Conservation (phyloP, 2,888 invertebrate genomes). For the Amaurobius ferox region DNA sequence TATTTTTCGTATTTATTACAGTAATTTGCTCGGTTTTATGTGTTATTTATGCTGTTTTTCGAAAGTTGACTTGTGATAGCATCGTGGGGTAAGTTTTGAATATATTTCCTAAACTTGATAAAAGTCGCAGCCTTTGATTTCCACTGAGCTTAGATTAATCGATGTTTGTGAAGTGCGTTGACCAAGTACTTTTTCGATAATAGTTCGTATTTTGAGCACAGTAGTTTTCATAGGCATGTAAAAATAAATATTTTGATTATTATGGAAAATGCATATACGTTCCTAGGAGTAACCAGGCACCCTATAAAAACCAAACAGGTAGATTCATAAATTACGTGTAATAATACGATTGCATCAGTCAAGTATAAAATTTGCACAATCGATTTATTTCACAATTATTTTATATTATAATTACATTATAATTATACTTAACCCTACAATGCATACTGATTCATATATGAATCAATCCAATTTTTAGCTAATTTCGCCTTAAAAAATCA, state of each 20-base stretch:
- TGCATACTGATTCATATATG: too few relatives aligned
- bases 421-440: too few relatives aligned
- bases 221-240: conserved; percentile 5
- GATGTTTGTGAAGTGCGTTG: background rate
- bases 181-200: conserved; percentile 4
- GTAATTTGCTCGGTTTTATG: background rate
- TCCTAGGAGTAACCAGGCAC: background rate
- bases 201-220: background rate
- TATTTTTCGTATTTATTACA: background rate
- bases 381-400: too few relatives aligned
- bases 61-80: background rate
- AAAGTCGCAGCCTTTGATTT: background rate
- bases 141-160: background rate
- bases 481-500: too few relatives aligned
- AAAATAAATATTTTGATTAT: background rate
- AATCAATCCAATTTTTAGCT: too few relatives aligned
- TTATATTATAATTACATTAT: too few relatives aligned
- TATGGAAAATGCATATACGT: background rate
- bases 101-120: background rate
- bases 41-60: background rate
- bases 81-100: background rate
- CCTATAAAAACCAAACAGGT: background rate
- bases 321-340: too few relatives aligned
- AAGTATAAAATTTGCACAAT: too few relatives aligned
- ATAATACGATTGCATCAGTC: background rate